phyloP scores from a whole-genome alignment of 1,140 invertebrate genomes.

The Trichonephila clavipes region DNA sequence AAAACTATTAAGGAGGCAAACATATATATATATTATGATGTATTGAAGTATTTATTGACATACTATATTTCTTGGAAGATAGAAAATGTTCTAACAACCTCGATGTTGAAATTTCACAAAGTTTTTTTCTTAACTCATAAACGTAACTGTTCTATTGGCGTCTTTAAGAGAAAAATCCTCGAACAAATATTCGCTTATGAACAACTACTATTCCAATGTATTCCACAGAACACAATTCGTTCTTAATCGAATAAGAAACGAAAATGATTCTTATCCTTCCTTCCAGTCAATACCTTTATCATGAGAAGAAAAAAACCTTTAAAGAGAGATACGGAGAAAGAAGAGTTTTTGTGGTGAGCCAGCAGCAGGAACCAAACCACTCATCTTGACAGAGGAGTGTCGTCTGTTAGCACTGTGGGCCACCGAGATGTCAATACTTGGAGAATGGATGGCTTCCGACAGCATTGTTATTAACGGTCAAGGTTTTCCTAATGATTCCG shows the following conservation, averaged over 20 bases:
- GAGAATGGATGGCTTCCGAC: conserved; percentile 44
- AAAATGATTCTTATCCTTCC: background rate
- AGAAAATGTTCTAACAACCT: no score
- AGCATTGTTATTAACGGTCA: conserved; percentile 52
- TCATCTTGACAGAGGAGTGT: conserved; percentile 43
- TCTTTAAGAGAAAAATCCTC: no score
- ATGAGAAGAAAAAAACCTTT: background rate
- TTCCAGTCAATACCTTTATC: background rate
- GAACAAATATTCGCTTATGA: background rate
- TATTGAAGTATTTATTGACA: no score
- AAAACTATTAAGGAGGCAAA: no score
- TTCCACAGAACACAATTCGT: background rate
- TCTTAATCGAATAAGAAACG: background rate
- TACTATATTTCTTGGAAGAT: no score
- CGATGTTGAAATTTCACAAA: no score
- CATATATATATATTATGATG: no score
- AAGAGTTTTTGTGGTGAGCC: conserved; percentile 35
- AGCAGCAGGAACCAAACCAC: conserved; percentile 26
- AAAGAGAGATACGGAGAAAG: background rate
- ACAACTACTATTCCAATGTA: background rate
- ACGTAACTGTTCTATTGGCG: no score
- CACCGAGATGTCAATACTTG: conserved; percentile 44
- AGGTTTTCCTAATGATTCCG: conserved; percentile 49
- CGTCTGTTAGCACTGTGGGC: conserved; percentile 32
- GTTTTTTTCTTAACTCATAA: no score